phyloP scores from a whole-genome alignment of 2,113 vertebrate genomes.

The Forbesichthys agassizii region DNA sequence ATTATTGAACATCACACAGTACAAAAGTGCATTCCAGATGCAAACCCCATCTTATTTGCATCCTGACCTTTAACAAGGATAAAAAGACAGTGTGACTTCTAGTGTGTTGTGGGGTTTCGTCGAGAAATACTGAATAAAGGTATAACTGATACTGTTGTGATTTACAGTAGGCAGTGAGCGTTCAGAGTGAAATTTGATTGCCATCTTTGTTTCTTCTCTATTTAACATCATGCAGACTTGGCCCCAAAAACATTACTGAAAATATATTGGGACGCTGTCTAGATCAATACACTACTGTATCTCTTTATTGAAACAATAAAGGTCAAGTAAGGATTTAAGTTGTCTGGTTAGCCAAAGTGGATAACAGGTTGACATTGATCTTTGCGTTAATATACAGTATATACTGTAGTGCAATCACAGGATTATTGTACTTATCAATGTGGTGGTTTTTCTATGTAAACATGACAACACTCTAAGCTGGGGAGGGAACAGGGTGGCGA shows the following conservation, averaged over 20 bases:
- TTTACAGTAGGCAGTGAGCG: conserved; percentile 32
- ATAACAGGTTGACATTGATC: conserved; percentile 16
- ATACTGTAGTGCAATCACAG: conserved; percentile 67
- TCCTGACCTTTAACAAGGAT: conserved; percentile 53
- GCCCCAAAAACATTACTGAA: conserved; percentile 28
- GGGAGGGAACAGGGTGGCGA: neutral
- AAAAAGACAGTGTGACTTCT: conserved; percentile 28
- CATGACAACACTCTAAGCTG: conserved; percentile 10
- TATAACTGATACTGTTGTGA: conserved; percentile 15
- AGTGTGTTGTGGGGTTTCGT: conserved; percentile 7
- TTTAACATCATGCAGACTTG: conserved; percentile 51
- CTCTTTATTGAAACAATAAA: conserved; percentile 41
- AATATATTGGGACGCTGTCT: conserved; percentile 3
- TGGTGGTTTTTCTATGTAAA: neutral
- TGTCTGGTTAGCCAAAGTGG: conserved; percentile 10
- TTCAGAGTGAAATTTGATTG: conserved; percentile 41
- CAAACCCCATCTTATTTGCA: conserved; percentile 58
- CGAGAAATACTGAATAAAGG: conserved; percentile 6
- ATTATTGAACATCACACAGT: conserved; percentile 71
- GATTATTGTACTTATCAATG: conserved; percentile 38
- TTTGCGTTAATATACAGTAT: conserved; percentile 38
- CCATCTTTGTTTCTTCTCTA: conserved; percentile 1
- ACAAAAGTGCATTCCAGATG: conserved; percentile 76
- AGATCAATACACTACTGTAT: conserved; percentile 30
- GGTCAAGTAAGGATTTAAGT: conserved; percentile 23